phyloP scores from a whole-genome alignment of 2,797 vertebrate genomes.

The Darevskia nairensis region DNA sequence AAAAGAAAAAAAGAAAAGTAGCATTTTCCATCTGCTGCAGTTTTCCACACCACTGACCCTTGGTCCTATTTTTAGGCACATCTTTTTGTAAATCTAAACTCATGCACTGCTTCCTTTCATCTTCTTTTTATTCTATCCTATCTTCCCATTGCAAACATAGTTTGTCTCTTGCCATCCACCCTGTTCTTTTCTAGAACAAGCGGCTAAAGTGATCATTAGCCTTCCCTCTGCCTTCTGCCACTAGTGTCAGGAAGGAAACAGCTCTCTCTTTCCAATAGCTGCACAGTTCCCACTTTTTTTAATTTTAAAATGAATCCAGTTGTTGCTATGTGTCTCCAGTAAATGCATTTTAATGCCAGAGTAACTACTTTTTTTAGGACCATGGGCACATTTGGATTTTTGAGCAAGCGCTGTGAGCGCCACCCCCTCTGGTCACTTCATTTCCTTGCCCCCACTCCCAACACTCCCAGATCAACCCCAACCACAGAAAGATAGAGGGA shows the following conservation, averaged over 20 bases:
- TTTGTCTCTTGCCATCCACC: background rate
- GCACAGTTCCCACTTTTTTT: background rate
- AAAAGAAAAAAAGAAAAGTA: background rate
- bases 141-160: background rate
- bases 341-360: background rate
- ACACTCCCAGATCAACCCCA: no score
- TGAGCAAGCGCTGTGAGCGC: no score
- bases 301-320: constrained; percentile 21
- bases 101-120: background rate
- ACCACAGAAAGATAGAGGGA: no score
- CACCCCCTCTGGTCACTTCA: no score
- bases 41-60: background rate
- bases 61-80: constrained; percentile 1
- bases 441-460: no score
- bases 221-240: background rate
- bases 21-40: background rate
- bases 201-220: background rate
- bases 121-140: background rate
- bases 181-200: background rate
- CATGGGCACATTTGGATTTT: no score
- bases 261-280: background rate
- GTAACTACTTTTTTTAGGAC: no score
- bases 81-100: background rate
- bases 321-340: background rate
- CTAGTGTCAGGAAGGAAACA: background rate